Evolutionary conservation across 2,888 invertebrate species (phyloP).

Genomic region (Helleia helle): DNA sequence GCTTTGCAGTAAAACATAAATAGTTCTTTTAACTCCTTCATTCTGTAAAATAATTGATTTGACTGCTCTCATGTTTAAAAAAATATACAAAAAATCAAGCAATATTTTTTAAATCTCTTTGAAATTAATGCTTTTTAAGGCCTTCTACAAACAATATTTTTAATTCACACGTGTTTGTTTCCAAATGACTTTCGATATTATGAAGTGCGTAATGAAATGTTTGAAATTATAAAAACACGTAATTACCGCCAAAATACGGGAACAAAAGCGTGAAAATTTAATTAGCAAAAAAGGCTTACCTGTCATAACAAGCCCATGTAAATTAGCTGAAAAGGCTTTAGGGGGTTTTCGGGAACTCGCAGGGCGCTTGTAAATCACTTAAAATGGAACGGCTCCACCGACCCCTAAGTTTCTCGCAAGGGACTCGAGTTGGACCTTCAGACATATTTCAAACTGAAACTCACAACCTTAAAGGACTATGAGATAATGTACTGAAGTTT

Average conservation of each 20-base stretch:
- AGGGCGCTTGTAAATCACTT: constrained; percentile 65
- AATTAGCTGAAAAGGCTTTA: constrained; percentile 11
- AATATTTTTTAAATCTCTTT: too few relatives aligned
- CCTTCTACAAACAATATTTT: too few relatives aligned
- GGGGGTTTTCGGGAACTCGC: constrained; percentile 40
- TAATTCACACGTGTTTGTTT: too few relatives aligned
- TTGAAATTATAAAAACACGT: too few relatives aligned
- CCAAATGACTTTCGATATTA: too few relatives aligned
- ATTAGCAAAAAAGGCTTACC: constrained; percentile 9
- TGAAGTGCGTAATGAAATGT: too few relatives aligned
- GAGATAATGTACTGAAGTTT: background rate
- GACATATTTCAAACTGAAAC: constrained; percentile 30
- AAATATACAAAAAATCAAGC: too few relatives aligned
- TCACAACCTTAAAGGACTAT: background rate
- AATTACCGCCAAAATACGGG: background rate
- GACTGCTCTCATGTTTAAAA: too few relatives aligned
- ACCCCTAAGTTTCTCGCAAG: constrained; percentile 53
- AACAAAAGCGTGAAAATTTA: constrained; percentile 4
- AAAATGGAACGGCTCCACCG: constrained; percentile 43
- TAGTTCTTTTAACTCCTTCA: too few relatives aligned
- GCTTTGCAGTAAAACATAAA: too few relatives aligned
- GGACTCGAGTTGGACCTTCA: constrained; percentile 44
- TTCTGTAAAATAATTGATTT: too few relatives aligned
- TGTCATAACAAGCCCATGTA: constrained; percentile 5
- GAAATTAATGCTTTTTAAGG: too few relatives aligned